These are phyloP conservation scores for Heliconius sara DNA, from an alignment of 2,888 invertebrate genomes.

Conservation along the genomic window DNA sequence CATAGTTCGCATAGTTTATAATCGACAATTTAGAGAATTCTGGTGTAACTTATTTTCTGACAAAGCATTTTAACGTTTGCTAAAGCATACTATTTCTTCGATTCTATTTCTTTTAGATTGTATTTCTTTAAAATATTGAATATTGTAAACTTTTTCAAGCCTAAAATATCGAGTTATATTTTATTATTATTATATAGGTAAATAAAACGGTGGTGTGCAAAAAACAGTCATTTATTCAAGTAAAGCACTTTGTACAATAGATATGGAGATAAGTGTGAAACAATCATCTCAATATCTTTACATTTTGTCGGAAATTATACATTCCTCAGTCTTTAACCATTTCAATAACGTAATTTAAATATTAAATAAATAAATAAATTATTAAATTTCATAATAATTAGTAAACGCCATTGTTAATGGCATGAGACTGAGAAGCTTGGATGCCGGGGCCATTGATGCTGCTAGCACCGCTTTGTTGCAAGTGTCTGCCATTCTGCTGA, in stretches of 20 bases:
- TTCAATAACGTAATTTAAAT: background rate
- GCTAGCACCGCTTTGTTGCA: slow-evolving; percentile 67
- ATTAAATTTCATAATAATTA: slow-evolving; percentile 29
- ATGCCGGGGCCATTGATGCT: slow-evolving; percentile 67
- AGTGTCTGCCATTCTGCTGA: slow-evolving; percentile 59
- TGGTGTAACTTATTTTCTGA: background rate
- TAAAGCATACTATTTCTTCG: too few species aligned
- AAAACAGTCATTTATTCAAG: slow-evolving; percentile 1
- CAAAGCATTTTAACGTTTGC: background rate
- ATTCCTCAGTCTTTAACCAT: background rate
- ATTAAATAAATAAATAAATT: slow-evolving; percentile 31
- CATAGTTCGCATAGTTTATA: too few species aligned
- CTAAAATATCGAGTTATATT: background rate
- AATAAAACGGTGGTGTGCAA: background rate
- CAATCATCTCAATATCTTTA: slow-evolving; percentile 69
- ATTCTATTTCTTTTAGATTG: background rate
- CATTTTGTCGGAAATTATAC: background rate
- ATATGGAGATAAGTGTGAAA: slow-evolving; percentile 65
- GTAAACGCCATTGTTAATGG: slow-evolving; percentile 68
- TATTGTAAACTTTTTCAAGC: background rate
- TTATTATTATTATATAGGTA: background rate
- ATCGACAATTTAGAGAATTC: too few species aligned
- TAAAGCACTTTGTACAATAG: slow-evolving; percentile 52
- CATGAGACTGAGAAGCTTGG: slow-evolving; percentile 63
- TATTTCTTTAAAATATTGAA: background rate